phyloP scores from a whole-genome alignment of 2,113 vertebrate genomes.

The Pedetes capensis region DNA sequence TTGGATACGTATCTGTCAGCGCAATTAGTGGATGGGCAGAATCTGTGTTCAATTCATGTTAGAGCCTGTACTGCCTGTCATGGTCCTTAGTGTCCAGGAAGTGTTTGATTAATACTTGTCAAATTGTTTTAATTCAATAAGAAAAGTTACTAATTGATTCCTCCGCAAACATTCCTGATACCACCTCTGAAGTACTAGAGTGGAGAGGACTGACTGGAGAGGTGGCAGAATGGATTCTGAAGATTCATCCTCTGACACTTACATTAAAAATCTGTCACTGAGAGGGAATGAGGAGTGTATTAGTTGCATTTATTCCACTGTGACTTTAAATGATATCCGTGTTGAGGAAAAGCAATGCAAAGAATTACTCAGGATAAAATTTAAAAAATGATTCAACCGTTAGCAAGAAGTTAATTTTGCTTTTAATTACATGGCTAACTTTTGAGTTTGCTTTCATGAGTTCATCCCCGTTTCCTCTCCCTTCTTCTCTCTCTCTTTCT shows the following conservation, averaged over 20 bases:
- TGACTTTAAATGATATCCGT: slow-evolving; percentile 59
- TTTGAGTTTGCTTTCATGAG: neutral
- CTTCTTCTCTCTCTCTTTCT: no score
- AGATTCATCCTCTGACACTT: slow-evolving; percentile 41
- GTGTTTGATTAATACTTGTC: neutral
- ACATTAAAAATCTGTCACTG: slow-evolving; percentile 54
- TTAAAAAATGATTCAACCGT: slow-evolving; percentile 17
- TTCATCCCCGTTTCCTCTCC: neutral
- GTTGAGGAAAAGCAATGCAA: slow-evolving; percentile 18
- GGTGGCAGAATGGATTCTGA: neutral
- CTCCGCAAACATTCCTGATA: neutral
- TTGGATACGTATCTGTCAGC: accelerated
- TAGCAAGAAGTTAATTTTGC: slow-evolving; percentile 48
- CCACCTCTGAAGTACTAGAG: neutral
- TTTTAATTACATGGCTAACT: slow-evolving; percentile 50
- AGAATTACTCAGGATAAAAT: slow-evolving; percentile 47
- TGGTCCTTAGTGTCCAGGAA: neutral
- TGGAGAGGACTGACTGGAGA: neutral
- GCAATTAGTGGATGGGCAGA: accelerated
- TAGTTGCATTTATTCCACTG: slow-evolving; percentile 25
- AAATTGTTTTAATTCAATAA: neutral
- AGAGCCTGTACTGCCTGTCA: neutral
- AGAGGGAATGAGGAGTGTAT: slow-evolving; percentile 6
- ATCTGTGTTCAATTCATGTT: neutral
- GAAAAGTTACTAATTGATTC: neutral